Evolutionary conservation across 1,140 invertebrate genomes (phyloP), one percentile per base, ranked within the genome.

Genomic region (Gonatopus flavifemur): DNA sequence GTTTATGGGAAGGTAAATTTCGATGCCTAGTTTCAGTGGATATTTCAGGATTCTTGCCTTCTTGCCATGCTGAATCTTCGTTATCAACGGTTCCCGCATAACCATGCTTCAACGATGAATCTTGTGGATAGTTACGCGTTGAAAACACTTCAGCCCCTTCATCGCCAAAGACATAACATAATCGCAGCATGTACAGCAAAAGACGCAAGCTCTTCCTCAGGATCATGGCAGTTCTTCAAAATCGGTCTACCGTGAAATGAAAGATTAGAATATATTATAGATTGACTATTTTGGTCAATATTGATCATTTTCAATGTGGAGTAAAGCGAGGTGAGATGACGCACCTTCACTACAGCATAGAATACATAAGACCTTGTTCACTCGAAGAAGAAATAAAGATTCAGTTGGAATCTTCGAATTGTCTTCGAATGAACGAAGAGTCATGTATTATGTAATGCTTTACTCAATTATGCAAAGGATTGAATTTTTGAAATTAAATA

Each of bases 121-220:
- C n/a, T n/a, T n/a, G n/a, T n/a, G n/a, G n/a, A n/a, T n/a, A n/a
- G n/a, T n/a, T n/a, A n/a, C n/a, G n/a, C n/a, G n/a, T n/a, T n/a
- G n/a, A n/a, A n/a, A n/a, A n/a, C n/a, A n/a, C n/a, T n/a, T n/a
- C n/a, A n/a, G n/a, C n/a, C n/a, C 39, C 46, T 2, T 48, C 52
- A 28, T 56, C 49, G 5, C 55, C 54, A 7, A 59, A 54, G 4
- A 55, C 37, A 7, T 43, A 53, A 10, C 52, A 54, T 9, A 58
- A 45, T 38, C 52, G 49, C 18, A 66, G 15, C 9, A 49, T 35
- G 45, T 47, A 54, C 3, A 66, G 43, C 8, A 66, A 16, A 3
- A 56, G 32, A 32, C 42, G 54, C 24, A 64, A 37, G 24, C 39
- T 32, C 51, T 57, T 66, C 16, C 50, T 57, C 19, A 39, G 33